These are phyloP conservation scores for Martes martes DNA, from an alignment of 2,113 vertebrate species.

Conservation along the genomic window DNA sequence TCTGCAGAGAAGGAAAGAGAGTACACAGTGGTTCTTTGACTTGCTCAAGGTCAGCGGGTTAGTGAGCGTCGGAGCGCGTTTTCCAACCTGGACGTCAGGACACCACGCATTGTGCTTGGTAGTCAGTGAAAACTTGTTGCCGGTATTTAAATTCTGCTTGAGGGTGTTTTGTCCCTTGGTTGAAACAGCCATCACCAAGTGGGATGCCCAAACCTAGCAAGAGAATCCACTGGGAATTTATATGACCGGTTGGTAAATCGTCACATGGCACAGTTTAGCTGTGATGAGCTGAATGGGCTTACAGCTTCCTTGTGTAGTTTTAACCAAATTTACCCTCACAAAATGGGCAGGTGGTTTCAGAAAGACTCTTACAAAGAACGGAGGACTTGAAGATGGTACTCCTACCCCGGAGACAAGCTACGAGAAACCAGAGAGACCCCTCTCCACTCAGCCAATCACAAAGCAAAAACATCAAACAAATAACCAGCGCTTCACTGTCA, in stretches of 20 bases:
- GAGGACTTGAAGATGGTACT: not conserved
- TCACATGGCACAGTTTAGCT: not conserved
- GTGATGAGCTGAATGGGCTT: not conserved
- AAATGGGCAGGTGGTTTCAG: no score
- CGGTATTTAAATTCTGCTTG: fast-evolving
- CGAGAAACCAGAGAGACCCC: not conserved
- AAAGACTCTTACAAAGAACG: not conserved
- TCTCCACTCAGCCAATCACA: not conserved
- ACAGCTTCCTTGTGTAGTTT: not conserved
- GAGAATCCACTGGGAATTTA: fast-evolving
- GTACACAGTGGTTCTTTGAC: not conserved
- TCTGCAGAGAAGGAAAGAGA: not conserved
- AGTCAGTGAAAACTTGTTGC: not conserved
- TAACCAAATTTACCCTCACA: not conserved
- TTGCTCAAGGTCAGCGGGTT: not conserved
- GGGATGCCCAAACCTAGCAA: fast-evolving
- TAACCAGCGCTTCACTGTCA: fast-evolving
- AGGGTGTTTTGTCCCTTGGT: fast-evolving
- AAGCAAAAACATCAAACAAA: not conserved
- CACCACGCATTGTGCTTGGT: fast-evolving
- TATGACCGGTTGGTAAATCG: fast-evolving
- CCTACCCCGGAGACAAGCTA: fast-evolving
- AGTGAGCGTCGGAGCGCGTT: fast-evolving
- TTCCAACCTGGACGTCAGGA: not conserved
- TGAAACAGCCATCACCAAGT: not conserved